Evolutionary conservation across 1,140 invertebrate species (phyloP).

Genomic region (Platyura marginata): DNA sequence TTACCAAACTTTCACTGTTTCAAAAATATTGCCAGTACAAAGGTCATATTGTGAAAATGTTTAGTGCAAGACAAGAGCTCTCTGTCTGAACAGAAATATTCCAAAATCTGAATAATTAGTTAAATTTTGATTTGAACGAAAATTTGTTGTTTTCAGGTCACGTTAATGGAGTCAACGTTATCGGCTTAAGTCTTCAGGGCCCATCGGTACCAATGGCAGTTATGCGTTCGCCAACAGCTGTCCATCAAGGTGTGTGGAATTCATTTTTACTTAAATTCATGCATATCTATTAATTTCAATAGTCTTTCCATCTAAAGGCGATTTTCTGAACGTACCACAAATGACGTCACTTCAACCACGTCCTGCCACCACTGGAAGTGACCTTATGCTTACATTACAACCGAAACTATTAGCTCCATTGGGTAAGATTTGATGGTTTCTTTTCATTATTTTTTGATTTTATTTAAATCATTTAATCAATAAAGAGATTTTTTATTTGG

Average conservation of each 20-base stretch:
- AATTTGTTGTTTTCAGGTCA: slow-evolving; percentile 31
- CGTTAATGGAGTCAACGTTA: slow-evolving; percentile 49
- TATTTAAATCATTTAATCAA: too few relatives aligned
- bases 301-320: too few relatives aligned
- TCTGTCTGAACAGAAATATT: too few relatives aligned
- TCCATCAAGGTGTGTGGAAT: background rate
- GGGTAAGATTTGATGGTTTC: slow-evolving; percentile 11
- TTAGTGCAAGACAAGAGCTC: too few relatives aligned
- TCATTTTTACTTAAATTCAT: too few relatives aligned
- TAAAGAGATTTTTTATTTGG: too few relatives aligned
- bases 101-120: too few relatives aligned
- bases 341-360: slow-evolving; percentile 34
- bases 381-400: slow-evolving; percentile 42
- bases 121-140: too few relatives aligned
- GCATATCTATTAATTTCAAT: too few relatives aligned
- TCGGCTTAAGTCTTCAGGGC: slow-evolving; percentile 41
- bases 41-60: too few relatives aligned
- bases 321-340: slow-evolving; percentile 17
- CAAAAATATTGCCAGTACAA: too few relatives aligned
- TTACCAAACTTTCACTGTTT: too few relatives aligned
- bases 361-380: slow-evolving; percentile 42
- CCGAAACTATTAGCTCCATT: slow-evolving; percentile 32
- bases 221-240: slow-evolving; percentile 7
- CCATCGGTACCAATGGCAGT: slow-evolving; percentile 30
- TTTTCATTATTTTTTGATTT: background rate